phyloP scores from a whole-genome alignment of 2,888 invertebrate species.

The Parnassius glacialis region DNA sequence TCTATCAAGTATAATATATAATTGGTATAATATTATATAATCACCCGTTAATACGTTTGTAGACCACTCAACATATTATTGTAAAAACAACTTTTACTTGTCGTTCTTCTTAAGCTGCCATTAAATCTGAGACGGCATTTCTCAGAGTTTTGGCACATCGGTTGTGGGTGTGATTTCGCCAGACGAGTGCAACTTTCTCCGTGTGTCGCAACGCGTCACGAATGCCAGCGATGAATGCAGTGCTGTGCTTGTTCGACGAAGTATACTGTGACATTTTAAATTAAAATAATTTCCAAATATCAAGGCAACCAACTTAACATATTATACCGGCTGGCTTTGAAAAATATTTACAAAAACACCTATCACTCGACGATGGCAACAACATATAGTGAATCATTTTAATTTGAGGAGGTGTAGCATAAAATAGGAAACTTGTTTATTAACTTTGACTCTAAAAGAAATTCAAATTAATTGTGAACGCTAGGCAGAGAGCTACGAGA shows the following conservation, averaged over 20 bases:
- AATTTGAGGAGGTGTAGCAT: conserved; percentile 54
- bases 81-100: conserved; percentile 67
- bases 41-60: conserved; percentile 11
- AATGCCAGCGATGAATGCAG: conserved; percentile 30
- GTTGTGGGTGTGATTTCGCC: conserved; percentile 77
- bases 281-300: conserved; percentile 60
- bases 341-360: conserved; percentile 46
- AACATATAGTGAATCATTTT: conserved; percentile 61
- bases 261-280: conserved; percentile 56
- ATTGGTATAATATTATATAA: not conserved
- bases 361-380: conserved; percentile 45
- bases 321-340: conserved; percentile 40
- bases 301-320: conserved; percentile 63
- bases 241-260: conserved; percentile 26
- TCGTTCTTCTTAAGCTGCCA: conserved; percentile 48
- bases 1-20: conserved; percentile 13
- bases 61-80: conserved; percentile 22
- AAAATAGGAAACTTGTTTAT: conserved; percentile 68
- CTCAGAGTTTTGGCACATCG: conserved; percentile 69
- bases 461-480: conserved; percentile 25
- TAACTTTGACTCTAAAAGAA: conserved; percentile 29
- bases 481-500: conserved; percentile 23
- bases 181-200: conserved; percentile 71
- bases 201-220: conserved; percentile 55
- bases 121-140: conserved; percentile 56